These are phyloP conservation scores for Uloborus diversus DNA, from an alignment of 1,140 invertebrate genomes.

Conservation along the genomic window DNA sequence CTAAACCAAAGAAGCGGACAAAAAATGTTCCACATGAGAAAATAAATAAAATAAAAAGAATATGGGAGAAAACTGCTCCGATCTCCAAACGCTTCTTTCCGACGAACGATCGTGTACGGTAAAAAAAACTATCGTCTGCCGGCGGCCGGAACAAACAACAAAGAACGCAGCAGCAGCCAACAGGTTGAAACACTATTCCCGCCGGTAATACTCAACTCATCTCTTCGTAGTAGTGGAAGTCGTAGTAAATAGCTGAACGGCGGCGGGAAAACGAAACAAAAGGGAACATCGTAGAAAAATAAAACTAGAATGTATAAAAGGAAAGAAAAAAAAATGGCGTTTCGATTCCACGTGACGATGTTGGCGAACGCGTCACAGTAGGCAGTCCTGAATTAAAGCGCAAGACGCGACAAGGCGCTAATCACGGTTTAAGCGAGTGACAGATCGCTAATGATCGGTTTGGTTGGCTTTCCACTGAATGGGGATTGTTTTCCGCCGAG, in stretches of 20 bases:
- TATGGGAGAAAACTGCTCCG: conserved; percentile 12
- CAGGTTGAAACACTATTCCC: conserved; percentile 54
- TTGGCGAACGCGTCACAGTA: conserved; percentile 21
- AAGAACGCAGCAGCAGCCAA: conserved; percentile 40
- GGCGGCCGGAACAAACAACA: conserved; percentile 46
- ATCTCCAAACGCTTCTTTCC: conserved; percentile 21
- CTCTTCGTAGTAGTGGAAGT: conserved; percentile 43
- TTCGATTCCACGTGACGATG: conserved; percentile 7
- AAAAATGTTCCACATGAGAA: conserved; percentile 3
- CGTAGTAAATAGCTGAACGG: conserved; percentile 46
- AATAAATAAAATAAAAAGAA: not conserved
- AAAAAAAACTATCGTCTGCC: conserved; percentile 41
- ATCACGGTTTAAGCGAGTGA: conserved; percentile 46
- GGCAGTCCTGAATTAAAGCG: conserved; percentile 47
- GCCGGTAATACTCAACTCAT: conserved; percentile 48
- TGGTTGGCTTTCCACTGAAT: conserved; percentile 53
- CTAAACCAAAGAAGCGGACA: conserved; percentile 9
- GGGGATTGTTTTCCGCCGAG: conserved; percentile 50
- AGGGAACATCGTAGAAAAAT: not conserved
- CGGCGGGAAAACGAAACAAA: conserved; percentile 46
- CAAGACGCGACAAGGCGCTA: conserved; percentile 42
- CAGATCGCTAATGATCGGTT: conserved; percentile 49
- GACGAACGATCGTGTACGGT: conserved; percentile 16
- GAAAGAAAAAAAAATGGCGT: conserved; percentile 18
- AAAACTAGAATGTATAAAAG: too few relatives aligned